These are phyloP conservation scores for Saturnia pavonia DNA, from an alignment of 2,888 invertebrate genomes.

Conservation along the genomic window DNA sequence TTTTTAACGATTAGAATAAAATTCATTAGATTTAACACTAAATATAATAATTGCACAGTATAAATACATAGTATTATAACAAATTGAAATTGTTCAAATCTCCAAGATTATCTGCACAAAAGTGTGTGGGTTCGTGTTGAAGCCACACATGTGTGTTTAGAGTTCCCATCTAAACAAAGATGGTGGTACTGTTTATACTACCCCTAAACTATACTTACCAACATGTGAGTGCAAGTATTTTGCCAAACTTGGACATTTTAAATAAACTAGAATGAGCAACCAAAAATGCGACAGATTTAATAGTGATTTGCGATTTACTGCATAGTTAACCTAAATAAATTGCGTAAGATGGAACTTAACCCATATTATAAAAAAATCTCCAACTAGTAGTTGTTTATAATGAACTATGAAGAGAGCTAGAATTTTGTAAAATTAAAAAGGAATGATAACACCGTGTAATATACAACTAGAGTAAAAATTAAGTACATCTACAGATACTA, in stretches of 20 bases:
- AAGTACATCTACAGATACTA: constrained; percentile 21
- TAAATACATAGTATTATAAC: background rate
- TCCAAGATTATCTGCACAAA: background rate
- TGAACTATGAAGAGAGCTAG: background rate
- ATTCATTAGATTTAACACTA: constrained; percentile 4
- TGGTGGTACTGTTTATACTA: background rate
- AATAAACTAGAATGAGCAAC: constrained; percentile 1
- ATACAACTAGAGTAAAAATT: constrained; percentile 17
- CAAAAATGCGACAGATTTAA: constrained; percentile 1
- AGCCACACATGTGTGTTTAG: background rate
- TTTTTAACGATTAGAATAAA: constrained; percentile 8
- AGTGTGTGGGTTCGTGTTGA: background rate
- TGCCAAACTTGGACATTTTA: background rate
- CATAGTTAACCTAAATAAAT: background rate
- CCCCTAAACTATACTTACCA: background rate
- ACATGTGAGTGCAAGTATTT: background rate
- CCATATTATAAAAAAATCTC: background rate
- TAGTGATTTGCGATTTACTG: background rate
- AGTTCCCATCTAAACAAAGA: background rate
- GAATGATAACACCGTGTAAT: constrained; percentile 1
- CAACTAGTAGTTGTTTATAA: background rate
- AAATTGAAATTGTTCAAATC: background rate
- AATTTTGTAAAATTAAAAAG: background rate
- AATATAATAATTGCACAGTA: constrained; percentile 6
- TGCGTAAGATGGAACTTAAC: background rate